phyloP scores from a whole-genome alignment of 2,797 vertebrate genomes.

The Crenuchus spilurus region DNA sequence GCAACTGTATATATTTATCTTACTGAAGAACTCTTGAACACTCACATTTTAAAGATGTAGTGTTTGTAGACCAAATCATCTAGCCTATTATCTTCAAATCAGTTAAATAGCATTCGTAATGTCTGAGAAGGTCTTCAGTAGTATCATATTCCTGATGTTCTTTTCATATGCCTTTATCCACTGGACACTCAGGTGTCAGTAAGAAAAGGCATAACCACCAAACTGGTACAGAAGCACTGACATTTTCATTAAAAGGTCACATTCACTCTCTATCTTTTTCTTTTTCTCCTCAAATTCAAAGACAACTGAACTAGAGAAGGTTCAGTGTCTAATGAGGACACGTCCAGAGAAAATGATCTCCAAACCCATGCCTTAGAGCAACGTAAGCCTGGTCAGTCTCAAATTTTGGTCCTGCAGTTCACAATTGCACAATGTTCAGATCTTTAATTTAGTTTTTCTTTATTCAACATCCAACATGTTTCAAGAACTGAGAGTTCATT shows the following conservation, averaged over 20 bases:
- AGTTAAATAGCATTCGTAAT: neutral
- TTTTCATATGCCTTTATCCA: conserved; percentile 32
- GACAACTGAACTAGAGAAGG: conserved; percentile 31
- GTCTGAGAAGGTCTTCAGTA: neutral
- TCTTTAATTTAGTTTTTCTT: too few relatives aligned
- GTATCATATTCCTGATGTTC: conserved; percentile 15
- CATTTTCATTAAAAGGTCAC: conserved; percentile 85
- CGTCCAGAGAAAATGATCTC: conserved; percentile 50
- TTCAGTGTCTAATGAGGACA: conserved; percentile 69
- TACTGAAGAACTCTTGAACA: too few relatives aligned
- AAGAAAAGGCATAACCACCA: conserved; percentile 24
- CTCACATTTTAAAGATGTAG: too few relatives aligned
- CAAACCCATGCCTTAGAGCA: neutral
- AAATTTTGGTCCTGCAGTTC: too few relatives aligned
- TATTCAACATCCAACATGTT: too few relatives aligned
- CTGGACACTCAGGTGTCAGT: conserved; percentile 32
- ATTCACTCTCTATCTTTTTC: conserved; percentile 22
- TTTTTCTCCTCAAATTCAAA: conserved; percentile 9
- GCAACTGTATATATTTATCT: too few relatives aligned
- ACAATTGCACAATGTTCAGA: too few relatives aligned
- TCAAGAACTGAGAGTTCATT: too few relatives aligned
- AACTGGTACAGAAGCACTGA: conserved; percentile 74
- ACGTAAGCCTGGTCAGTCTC: neutral
- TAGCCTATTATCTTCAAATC: neutral
- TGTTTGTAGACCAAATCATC: neutral